Percentiles rank a stretch among this genome's conserved stretches.
These are phyloP conservation scores for Mylabris phalerata DNA, from an alignment of 1,140 invertebrate species.

Conservation along the genomic window DNA sequence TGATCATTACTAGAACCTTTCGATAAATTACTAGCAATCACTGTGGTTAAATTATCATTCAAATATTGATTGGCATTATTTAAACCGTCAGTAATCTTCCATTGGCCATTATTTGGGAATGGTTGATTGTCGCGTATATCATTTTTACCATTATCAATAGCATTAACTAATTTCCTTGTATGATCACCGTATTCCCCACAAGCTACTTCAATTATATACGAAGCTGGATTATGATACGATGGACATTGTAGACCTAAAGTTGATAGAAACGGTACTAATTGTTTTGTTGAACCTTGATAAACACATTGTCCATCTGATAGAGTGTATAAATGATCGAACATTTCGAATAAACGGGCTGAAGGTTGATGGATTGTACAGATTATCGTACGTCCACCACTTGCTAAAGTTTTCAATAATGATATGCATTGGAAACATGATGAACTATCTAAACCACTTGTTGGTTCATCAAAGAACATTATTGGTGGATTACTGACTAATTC, in stretches of 20 bases:
- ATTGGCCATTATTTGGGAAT: slow-evolving; percentile 45
- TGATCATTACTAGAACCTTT: slow-evolving; percentile 41
- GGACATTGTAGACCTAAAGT: slow-evolving; percentile 81
- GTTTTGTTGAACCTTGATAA: slow-evolving; percentile 79
- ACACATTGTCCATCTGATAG: slow-evolving; percentile 90
- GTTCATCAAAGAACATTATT: slow-evolving; percentile 98
- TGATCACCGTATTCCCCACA: slow-evolving; percentile 93
- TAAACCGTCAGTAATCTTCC: slow-evolving; percentile 51
- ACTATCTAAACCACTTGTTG: slow-evolving; percentile 91
- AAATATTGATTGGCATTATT: slow-evolving; percentile 56
- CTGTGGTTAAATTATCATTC: slow-evolving; percentile 40
- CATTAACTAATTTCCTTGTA: slow-evolving; percentile 66
- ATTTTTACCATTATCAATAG: slow-evolving; percentile 73
- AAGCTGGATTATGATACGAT: slow-evolving; percentile 93
- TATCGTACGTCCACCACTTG: slow-evolving; percentile 82
- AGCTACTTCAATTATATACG: slow-evolving; percentile 92
- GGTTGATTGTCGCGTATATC: slow-evolving; percentile 62
- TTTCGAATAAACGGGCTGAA: slow-evolving; percentile 90
- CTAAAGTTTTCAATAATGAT: slow-evolving; percentile 76
- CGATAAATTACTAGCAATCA: slow-evolving; percentile 58
- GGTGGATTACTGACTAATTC: slow-evolving; percentile 94
- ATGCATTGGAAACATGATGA: slow-evolving; percentile 93
- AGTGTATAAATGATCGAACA: slow-evolving; percentile 94
- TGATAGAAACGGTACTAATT: slow-evolving; percentile 81
- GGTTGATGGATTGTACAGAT: slow-evolving; percentile 98